These are phyloP conservation scores for Xylocopa sonorina DNA, from an alignment of 1,140 invertebrate species.

Conservation along the genomic window DNA sequence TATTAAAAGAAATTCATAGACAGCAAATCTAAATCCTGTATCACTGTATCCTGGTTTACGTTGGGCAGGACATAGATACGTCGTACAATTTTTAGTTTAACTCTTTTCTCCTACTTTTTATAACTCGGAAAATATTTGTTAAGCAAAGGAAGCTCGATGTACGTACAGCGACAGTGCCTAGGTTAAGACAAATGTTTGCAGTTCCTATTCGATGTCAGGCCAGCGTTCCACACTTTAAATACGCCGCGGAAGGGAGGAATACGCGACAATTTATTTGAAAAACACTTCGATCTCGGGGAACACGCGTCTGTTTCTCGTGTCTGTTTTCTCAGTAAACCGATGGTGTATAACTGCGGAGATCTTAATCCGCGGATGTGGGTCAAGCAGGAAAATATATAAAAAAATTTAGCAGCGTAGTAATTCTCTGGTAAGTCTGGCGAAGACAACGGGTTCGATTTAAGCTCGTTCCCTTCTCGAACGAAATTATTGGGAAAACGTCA, in stretches of 20 bases:
- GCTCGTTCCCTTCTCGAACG: too few species aligned
- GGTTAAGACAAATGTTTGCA: not conserved
- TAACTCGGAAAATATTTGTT: too few species aligned
- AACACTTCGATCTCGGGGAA: not conserved
- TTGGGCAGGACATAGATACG: not conserved
- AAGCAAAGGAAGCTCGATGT: not conserved
- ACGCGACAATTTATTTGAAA: not conserved
- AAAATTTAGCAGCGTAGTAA: constrained; percentile 1
- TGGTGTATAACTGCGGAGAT: not conserved
- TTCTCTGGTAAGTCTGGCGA: not conserved
- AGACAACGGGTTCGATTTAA: constrained; percentile 4
- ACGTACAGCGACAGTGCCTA: not conserved
- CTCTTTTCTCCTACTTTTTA: too few species aligned
- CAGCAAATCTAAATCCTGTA: too few species aligned
- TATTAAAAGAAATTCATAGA: too few species aligned
- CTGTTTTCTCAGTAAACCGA: not conserved
- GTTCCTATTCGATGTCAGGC: not conserved
- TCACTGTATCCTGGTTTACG: too few species aligned
- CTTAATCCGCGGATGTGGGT: not conserved
- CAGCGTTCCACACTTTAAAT: not conserved
- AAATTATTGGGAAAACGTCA: not conserved
- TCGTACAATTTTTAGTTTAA: too few species aligned
- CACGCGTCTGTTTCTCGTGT: not conserved
- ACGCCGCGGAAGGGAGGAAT: not conserved
- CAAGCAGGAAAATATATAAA: constrained; percentile 7